phyloP scores from a whole-genome alignment of 2,888 invertebrate genomes.

The Pilophorus perplexus region DNA sequence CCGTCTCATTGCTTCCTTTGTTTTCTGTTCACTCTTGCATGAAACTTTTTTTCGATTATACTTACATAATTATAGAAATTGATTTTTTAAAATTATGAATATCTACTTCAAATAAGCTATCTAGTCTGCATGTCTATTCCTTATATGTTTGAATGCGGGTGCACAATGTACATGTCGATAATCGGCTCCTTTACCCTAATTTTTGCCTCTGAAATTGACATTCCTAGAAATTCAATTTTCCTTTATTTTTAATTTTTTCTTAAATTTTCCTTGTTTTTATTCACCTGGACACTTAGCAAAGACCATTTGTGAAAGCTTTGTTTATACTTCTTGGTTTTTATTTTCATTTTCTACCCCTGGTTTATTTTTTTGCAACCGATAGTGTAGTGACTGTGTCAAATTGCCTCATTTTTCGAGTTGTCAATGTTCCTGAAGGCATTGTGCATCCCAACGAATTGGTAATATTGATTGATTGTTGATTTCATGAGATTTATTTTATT shows the following conservation, averaged over 20 bases:
- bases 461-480: slow-evolving; percentile 36
- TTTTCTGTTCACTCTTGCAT: slow-evolving; percentile 24
- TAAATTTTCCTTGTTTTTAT: slow-evolving; percentile 10
- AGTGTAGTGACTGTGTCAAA: slow-evolving; percentile 36
- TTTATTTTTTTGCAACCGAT: slow-evolving; percentile 43
- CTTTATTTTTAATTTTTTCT: slow-evolving; percentile 40
- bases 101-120: not conserved
- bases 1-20: slow-evolving; percentile 14
- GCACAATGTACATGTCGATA: slow-evolving; percentile 45
- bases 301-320: slow-evolving; percentile 49
- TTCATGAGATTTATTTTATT: not conserved
- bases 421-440: slow-evolving; percentile 44
- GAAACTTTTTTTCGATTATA: slow-evolving; percentile 6
- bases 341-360: slow-evolving; percentile 32
- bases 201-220: slow-evolving; percentile 38
- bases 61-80: not conserved
- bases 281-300: slow-evolving; percentile 46
- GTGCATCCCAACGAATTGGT: slow-evolving; percentile 44
- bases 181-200: slow-evolving; percentile 41
- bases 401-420: slow-evolving; percentile 34
- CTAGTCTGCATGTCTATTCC: slow-evolving; percentile 18
- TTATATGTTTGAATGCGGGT: slow-evolving; percentile 46
- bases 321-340: slow-evolving; percentile 43
- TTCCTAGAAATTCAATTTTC: not conserved
- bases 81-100: not conserved